phyloP scores from a whole-genome alignment of 2,888 invertebrate species.

The Deroplatys truncata region DNA sequence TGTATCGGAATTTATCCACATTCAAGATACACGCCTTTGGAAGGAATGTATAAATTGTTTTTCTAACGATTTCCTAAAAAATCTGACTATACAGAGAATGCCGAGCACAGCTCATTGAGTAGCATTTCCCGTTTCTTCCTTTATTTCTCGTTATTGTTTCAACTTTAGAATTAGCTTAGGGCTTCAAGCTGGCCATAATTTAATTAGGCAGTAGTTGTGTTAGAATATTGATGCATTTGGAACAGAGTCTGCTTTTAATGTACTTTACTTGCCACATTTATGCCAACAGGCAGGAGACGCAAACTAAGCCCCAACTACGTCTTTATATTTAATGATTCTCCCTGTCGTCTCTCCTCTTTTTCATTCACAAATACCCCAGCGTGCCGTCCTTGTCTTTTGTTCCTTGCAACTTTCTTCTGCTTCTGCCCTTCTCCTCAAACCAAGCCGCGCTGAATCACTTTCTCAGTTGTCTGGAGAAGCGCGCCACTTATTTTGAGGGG shows the following conservation, averaged over 20 bases:
- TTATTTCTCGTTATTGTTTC: background rate
- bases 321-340: background rate
- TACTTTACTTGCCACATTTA: background rate
- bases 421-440: background rate
- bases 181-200: background rate
- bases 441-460: background rate
- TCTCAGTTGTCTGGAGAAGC: background rate
- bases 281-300: background rate
- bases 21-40: too few species aligned
- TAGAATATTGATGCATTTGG: background rate
- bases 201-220: background rate
- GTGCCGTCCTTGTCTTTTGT: background rate
- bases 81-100: too few species aligned
- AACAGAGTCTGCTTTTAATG: background rate
- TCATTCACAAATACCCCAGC: background rate
- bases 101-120: background rate
- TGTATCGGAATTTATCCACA: too few species aligned
- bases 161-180: background rate
- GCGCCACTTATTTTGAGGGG: background rate
- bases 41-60: too few species aligned
- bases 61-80: too few species aligned
- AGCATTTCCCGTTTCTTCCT: background rate
- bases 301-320: background rate
- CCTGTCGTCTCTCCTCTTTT: background rate
- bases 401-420: background rate